Evolutionary conservation across 2,113 vertebrate species (phyloP).

Genomic region (Corythaeola cristata): DNA sequence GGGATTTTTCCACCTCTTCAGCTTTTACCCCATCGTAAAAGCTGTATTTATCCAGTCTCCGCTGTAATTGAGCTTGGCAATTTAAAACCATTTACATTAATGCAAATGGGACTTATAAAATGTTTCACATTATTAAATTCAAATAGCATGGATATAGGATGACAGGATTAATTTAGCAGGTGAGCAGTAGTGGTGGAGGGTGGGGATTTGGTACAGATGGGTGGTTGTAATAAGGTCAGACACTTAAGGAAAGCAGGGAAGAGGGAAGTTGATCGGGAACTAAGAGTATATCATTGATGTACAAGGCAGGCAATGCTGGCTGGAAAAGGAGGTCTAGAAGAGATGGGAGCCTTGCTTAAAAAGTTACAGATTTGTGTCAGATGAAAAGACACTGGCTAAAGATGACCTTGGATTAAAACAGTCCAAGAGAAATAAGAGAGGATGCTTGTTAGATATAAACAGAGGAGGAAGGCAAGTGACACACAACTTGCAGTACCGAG

Average conservation of each 20-base stretch:
- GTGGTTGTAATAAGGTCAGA: background rate
- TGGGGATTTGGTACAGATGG: background rate
- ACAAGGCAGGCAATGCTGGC: background rate
- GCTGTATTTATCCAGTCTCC: background rate
- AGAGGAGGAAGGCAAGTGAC: background rate
- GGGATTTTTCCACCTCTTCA: background rate
- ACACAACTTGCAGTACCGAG: background rate
- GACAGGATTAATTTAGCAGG: background rate
- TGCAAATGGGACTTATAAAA: background rate
- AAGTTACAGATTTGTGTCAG: background rate
- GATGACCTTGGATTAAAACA: background rate
- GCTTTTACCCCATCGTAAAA: background rate
- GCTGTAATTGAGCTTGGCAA: background rate
- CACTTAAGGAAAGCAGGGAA: background rate
- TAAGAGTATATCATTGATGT: background rate
- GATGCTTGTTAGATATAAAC: background rate
- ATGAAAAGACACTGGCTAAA: background rate
- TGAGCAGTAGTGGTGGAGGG: background rate
- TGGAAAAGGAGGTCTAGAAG: background rate
- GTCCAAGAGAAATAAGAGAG: background rate
- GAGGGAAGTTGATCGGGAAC: background rate
- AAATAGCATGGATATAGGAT: background rate
- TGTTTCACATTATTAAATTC: background rate
- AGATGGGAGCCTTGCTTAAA: background rate
- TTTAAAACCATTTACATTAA: background rate